Conservation (phyloP, 2,888 invertebrate species). For the Dicycla oo region DNA sequence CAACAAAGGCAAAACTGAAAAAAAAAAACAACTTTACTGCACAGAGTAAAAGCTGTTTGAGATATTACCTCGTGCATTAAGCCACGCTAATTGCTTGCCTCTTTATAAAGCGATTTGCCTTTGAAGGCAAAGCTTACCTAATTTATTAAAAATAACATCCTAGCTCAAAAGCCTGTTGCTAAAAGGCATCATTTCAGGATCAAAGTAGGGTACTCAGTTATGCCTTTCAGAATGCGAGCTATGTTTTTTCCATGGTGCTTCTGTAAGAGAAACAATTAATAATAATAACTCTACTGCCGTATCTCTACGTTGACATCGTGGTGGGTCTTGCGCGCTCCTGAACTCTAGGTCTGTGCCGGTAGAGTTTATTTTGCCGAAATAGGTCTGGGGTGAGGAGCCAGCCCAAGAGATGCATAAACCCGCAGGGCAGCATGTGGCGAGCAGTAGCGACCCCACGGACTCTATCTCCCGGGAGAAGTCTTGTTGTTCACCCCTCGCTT, state of each 20-base stretch:
- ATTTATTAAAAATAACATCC: conserved; percentile 33
- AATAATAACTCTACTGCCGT: too few relatives aligned
- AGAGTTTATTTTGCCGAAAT: too few relatives aligned
- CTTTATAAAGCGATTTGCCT: conserved; percentile 1
- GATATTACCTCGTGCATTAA: background rate
- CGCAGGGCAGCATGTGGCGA: too few relatives aligned
- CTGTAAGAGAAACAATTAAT: too few relatives aligned
- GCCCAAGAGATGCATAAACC: too few relatives aligned
- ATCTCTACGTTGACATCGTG: too few relatives aligned
- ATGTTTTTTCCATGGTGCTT: background rate
- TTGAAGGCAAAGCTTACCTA: conserved; percentile 34
- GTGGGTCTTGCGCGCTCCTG: too few relatives aligned
- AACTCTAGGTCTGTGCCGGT: too few relatives aligned
- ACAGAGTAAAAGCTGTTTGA: conserved; percentile 2
- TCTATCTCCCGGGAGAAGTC: too few relatives aligned
- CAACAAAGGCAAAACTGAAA: background rate
- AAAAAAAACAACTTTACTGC: conserved; percentile 9
- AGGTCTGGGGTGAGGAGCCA: too few relatives aligned
- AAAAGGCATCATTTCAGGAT: conserved; percentile 1
- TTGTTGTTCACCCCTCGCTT: too few relatives aligned
- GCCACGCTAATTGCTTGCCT: conserved; percentile 11
- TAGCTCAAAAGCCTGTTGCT: conserved; percentile 3
- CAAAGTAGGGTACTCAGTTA: background rate
- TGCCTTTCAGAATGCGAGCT: background rate
- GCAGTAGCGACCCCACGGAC: too few relatives aligned